phyloP scores from a whole-genome alignment of 2,888 invertebrate genomes.

The Bombylius discolor region DNA sequence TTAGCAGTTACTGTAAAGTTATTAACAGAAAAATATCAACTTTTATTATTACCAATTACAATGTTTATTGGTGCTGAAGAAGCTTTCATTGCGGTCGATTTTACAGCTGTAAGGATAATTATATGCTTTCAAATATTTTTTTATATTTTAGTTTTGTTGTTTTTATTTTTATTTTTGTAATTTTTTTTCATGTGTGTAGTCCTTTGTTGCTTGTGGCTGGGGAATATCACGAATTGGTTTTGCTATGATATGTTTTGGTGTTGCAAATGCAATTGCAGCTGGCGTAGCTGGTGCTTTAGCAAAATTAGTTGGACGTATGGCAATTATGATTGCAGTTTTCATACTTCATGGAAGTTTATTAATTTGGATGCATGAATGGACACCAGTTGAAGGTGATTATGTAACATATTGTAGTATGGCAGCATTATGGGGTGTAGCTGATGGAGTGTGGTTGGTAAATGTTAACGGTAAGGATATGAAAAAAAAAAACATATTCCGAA shows the following conservation, averaged over 20 bases:
- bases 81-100: constrained; percentile 79
- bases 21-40: constrained; percentile 61
- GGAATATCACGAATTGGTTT: constrained; percentile 85
- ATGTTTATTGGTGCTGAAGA: constrained; percentile 90
- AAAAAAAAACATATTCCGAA: not conserved
- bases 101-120: constrained; percentile 49
- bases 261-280: constrained; percentile 77
- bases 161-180: constrained; percentile 1
- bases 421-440: constrained; percentile 77
- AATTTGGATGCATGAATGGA: constrained; percentile 56
- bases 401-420: constrained; percentile 64
- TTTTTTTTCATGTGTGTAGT: constrained; percentile 40
- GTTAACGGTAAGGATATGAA: constrained; percentile 60
- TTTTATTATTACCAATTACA: constrained; percentile 77
- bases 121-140: not conserved
- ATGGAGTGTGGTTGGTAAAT: constrained; percentile 85
- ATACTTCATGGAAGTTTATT: constrained; percentile 57
- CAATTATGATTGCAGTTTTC: constrained; percentile 64
- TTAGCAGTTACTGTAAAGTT: constrained; percentile 67
- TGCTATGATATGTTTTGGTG: constrained; percentile 87
- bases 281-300: constrained; percentile 65
- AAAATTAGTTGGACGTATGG: constrained; percentile 64
- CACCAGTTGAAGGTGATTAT: constrained; percentile 53
- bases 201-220: constrained; percentile 74
- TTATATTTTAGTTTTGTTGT: not conserved